Base-by-base conservation (phyloP, 1,140 invertebrate species). In the Caerostris extrusa region DNA sequence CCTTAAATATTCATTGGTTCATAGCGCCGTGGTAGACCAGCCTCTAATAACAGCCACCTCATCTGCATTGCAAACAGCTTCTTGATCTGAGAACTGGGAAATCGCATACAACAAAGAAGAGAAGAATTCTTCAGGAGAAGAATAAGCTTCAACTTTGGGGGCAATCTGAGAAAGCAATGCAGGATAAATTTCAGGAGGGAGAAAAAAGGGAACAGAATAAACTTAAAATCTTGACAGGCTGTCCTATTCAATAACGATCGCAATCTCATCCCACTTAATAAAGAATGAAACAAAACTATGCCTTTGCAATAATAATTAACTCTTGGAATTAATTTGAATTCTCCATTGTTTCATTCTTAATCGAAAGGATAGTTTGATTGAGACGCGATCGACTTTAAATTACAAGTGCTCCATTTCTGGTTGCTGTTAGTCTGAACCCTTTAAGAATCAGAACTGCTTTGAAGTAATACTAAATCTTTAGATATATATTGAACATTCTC, bases 1-100 rank as follows among this genome's bases (percentile, higher is more conserved):
- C 90, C 81, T 91, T 91, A 91, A 91, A 91, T 91, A 91, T 91
- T 91, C 90, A 91, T 91, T 83, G 90, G 90, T 83, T 82, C 71
- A 91, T 91, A 69, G 90, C 34, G n/a, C 57, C 57, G n/a, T n/a
- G 50, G 89, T 77, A 90, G 89, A 90, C 89, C 69, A 90, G 55
- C 58, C 81, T n/a, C 90, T 91, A 91, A 91, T 91, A 91, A 91
- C 90, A 83, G 71, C 58, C 57, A 53, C 12, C 90, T 91, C 71
- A 91, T 91, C 90, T 91, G 81, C 90, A 91, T 83, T 91, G 81
- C 90, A 91, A 91, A 83, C 56, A 91, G 90, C 50, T 82, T 53
- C 71, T n/a, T 58, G 71, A 91, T 89, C 87, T 64, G 87, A 87
- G 60, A 64, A 61, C 3, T 89, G 87, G 53, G 50, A 64, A 89